Evolutionary conservation across 2,888 invertebrate genomes (phyloP), one percentile per base, ranked within the genome.

Genomic region (Siphlonurus alternatus): DNA sequence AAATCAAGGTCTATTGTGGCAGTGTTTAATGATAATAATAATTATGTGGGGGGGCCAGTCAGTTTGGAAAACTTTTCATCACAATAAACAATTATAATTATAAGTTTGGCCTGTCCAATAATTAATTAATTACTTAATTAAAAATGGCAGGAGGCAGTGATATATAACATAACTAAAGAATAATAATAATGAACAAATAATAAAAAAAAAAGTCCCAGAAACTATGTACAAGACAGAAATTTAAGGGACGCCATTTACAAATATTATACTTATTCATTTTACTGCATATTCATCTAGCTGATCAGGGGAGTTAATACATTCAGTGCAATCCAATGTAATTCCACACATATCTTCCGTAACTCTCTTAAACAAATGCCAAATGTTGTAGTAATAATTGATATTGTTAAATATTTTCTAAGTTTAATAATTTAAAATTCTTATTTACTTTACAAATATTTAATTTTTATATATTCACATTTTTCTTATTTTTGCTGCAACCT

Each of bases 251-350:
- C 5, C 38, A 38, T 38, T 38, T 38, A 38, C 38, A 38, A 25
- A 2, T 24, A 24, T 2, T 60, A 20, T 60, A 23, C 24, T 22
- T 23, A 60, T 25, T 7, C 2, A 61, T 25, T 25, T 24, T 38
- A 61, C 61, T 61, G 61, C 61, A 61, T 61, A 25, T 25, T 24
- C 24, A 18, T 61, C 25, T 61, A 20, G 15, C 18, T 3, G n/a
- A 3, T 22, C 5, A 60, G 23, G 2, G 20, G 18, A 38, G 15
- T 10, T 10, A 10, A 5, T 10, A 38, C 5, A 38, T 38, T 10
- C 5, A 38, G 15, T 38, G 15, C 38, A 38, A 15, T 38, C 5
- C 38, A 38, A 38, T 38, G 15, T 5, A 38, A 38, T 38, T 5
- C 38, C 38, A 38, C 38, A 38, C 38, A 38, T n/a, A n/a, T 38